These are phyloP conservation scores for Opisthocomus hoazin DNA, from an alignment of 2,113 vertebrate genomes.

Conservation along the genomic window DNA sequence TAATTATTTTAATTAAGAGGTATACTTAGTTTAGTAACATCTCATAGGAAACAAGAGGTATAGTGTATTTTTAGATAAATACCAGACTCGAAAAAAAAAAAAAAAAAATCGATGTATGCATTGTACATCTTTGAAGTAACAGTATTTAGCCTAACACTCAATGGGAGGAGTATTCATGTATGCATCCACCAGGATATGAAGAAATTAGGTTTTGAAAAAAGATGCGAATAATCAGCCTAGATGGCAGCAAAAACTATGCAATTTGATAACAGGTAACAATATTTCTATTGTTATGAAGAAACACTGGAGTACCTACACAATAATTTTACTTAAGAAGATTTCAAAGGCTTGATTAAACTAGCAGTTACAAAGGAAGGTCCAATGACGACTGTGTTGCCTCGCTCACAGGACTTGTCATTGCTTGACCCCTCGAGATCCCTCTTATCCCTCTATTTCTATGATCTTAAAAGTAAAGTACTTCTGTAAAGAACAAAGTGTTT, in stretches of 20 bases:
- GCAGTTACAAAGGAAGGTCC: not conserved
- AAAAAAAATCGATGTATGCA: accelerated
- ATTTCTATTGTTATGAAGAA: not conserved
- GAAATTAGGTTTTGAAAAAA: not conserved
- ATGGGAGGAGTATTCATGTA: not conserved
- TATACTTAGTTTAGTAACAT: not conserved
- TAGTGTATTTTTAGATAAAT: not conserved
- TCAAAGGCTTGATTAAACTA: not conserved
- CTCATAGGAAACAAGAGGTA: not conserved
- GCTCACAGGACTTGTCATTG: not conserved
- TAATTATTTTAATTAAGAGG: not conserved
- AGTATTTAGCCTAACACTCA: not conserved
- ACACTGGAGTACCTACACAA: not conserved
- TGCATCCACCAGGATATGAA: not conserved
- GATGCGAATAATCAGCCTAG: not conserved
- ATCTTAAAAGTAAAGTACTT: not conserved
- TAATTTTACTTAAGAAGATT: not conserved
- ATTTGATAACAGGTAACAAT: not conserved
- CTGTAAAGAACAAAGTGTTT: not conserved
- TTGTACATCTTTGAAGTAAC: not conserved
- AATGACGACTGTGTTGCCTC: not conserved
- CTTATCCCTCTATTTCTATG: not conserved
- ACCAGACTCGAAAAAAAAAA: not conserved
- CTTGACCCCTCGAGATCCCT: not conserved
- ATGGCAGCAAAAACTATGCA: not conserved